A percentile compares a stretch with the other conserved stretches of the same genome.
Evolutionary conservation across 2,888 invertebrate species (phyloP).

Genomic region (Limenitis camilla): DNA sequence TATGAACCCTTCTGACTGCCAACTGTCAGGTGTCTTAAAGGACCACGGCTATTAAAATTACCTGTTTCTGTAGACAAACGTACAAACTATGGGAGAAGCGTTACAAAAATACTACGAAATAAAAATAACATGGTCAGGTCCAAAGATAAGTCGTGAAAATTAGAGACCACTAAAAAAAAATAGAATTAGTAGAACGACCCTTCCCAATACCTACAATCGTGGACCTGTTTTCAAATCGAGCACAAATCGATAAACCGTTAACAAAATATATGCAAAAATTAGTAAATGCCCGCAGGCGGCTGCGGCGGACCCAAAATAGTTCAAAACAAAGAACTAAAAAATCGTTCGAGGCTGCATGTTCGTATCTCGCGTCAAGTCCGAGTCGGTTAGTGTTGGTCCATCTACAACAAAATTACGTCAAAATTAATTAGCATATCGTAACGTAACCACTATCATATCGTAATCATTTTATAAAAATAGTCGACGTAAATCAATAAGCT

Average conservation of each 20-base stretch:
- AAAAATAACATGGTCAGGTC: constrained; percentile 21
- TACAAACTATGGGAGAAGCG: constrained; percentile 44
- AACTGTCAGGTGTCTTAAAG: constrained; percentile 10
- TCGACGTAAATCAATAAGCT: too few relatives aligned
- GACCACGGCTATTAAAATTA: constrained; percentile 9
- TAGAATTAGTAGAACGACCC: constrained; percentile 1
- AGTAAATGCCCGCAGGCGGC: constrained; percentile 30
- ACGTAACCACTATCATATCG: too few relatives aligned
- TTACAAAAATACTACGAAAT: constrained; percentile 60
- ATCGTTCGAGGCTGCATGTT: constrained; percentile 36
- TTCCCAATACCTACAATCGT: constrained; percentile 1
- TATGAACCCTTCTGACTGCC: neutral
- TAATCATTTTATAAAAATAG: too few relatives aligned
- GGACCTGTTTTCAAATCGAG: constrained; percentile 39
- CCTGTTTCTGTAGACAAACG: constrained; percentile 16
- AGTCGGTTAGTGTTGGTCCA: constrained; percentile 66
- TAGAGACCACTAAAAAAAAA: neutral
- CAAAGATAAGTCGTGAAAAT: constrained; percentile 32
- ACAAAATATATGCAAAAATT: constrained; percentile 65
- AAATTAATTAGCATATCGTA: neutral
- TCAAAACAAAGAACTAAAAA: constrained; percentile 29
- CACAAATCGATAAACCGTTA: constrained; percentile 58
- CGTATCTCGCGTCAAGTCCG: constrained; percentile 34
- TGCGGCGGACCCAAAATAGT: constrained; percentile 8
- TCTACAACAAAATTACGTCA: constrained; percentile 39